A percentile compares a stretch with the other conserved stretches of the same genome.
Evolutionary conservation across 1,140 invertebrate species (phyloP).

Genomic region (Caligus rogercresseyi): DNA sequence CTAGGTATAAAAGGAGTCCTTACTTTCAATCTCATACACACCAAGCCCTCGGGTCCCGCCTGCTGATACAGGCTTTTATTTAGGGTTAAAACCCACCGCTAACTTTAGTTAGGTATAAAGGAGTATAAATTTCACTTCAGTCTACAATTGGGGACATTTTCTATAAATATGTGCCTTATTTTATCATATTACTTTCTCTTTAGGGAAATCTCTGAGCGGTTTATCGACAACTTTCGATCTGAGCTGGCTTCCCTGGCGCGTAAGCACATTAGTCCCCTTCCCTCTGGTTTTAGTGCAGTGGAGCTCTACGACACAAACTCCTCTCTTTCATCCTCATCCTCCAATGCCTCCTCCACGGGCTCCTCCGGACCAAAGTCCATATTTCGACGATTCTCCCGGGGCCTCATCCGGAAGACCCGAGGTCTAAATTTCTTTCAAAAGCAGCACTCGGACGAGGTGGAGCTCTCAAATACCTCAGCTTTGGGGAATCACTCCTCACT

Average conservation of each 20-base stretch:
- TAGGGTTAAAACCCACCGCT: no score
- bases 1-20: no score
- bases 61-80: no score
- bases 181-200: no score
- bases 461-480: constrained; percentile 42
- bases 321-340: background rate
- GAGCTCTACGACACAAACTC: background rate
- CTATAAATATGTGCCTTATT: no score
- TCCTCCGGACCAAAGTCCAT: constrained; percentile 25
- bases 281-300: background rate
- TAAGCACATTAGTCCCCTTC: background rate
- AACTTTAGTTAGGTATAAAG: no score
- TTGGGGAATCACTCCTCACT: no score
- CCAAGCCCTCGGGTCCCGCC: no score
- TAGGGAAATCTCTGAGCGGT: background rate
- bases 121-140: background rate
- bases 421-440: constrained; percentile 57
- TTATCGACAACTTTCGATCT: background rate
- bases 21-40: no score
- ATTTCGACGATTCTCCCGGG: constrained; percentile 65
- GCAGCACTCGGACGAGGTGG: constrained; percentile 72
- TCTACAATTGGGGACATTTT: no score
- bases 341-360: no score
- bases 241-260: background rate
- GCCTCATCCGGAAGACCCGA: constrained; percentile 58